Conservation (phyloP, 2,888 invertebrate species). For the Andrena fulva region DNA sequence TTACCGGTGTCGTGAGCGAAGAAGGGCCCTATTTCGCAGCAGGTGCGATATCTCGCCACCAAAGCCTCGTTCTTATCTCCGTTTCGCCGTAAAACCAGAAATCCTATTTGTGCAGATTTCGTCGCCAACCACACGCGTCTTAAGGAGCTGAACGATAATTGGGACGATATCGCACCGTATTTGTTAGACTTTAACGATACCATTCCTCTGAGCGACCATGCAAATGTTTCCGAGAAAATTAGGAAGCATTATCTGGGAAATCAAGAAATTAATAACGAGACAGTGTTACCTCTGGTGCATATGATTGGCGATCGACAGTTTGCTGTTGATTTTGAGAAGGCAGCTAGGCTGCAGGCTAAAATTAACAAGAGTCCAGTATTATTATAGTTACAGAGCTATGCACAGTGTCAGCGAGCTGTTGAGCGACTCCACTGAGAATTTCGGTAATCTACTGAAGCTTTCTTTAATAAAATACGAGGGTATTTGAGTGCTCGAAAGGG, state of each 20-base stretch:
- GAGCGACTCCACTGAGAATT: constrained; percentile 74
- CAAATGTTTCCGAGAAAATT: constrained; percentile 85
- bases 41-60: constrained; percentile 44
- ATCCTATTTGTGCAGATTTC: constrained; percentile 73
- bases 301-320: constrained; percentile 88
- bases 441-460: constrained; percentile 26
- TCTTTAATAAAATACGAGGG: not conserved
- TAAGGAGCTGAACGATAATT: constrained; percentile 85
- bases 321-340: constrained; percentile 86
- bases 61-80: not conserved
- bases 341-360: constrained; percentile 86
- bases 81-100: not conserved
- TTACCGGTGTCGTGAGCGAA: constrained; percentile 88
- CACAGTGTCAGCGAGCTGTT: constrained; percentile 86
- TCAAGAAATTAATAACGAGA: constrained; percentile 85
- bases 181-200: constrained; percentile 87
- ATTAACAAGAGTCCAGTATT: constrained; percentile 86
- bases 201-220: constrained; percentile 83
- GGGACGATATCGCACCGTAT: constrained; percentile 86
- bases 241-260: constrained; percentile 86
- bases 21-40: constrained; percentile 91
- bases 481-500: not conserved
- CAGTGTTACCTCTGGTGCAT: constrained; percentile 76
- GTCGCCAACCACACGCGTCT: constrained; percentile 83
- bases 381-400: constrained; percentile 86